A percentile compares a stretch with the other conserved stretches of the same genome.
Conservation (phyloP, 2,888 invertebrate genomes). For the Sinelater perroti region DNA sequence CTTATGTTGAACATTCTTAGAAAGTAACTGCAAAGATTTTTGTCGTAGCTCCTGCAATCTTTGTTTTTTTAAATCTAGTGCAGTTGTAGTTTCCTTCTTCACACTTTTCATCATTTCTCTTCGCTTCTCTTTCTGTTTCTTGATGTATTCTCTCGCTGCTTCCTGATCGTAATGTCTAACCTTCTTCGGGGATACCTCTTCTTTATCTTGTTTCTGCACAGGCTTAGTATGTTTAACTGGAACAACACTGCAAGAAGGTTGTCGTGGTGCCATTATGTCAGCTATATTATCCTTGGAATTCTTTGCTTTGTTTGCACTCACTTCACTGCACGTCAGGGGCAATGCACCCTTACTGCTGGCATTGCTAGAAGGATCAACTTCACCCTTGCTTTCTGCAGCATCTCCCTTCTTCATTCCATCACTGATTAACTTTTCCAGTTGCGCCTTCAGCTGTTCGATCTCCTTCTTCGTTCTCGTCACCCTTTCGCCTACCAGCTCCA, state of each 20-base stretch:
- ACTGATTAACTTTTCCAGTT: constrained; percentile 54
- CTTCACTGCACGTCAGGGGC: no score
- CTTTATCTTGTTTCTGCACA: background rate
- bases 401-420: constrained; percentile 43
- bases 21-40: constrained; percentile 60
- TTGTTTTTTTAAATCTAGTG: constrained; percentile 59
- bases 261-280: constrained; percentile 2
- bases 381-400: constrained; percentile 13
- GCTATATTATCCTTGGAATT: constrained; percentile 20
- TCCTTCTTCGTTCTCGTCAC: constrained; percentile 53
- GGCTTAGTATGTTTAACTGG: constrained; percentile 3
- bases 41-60: constrained; percentile 61
- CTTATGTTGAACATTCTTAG: constrained; percentile 57
- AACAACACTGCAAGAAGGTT: background rate
- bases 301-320: constrained; percentile 16
- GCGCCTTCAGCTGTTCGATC: constrained; percentile 55
- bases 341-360: background rate
- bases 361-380: background rate
- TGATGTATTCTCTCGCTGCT: constrained; percentile 65
- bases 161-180: constrained; percentile 61
- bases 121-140: constrained; percentile 65
- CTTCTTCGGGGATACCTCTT: constrained; percentile 41
- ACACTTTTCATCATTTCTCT: constrained; percentile 57
- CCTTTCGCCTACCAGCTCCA: constrained; percentile 43
- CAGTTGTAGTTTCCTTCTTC: constrained; percentile 43